Percentiles rank a stretch among this genome's conserved stretches.
These are phyloP conservation scores for Aphodius sticticus DNA, from an alignment of 2,888 invertebrate species.

Conservation along the genomic window DNA sequence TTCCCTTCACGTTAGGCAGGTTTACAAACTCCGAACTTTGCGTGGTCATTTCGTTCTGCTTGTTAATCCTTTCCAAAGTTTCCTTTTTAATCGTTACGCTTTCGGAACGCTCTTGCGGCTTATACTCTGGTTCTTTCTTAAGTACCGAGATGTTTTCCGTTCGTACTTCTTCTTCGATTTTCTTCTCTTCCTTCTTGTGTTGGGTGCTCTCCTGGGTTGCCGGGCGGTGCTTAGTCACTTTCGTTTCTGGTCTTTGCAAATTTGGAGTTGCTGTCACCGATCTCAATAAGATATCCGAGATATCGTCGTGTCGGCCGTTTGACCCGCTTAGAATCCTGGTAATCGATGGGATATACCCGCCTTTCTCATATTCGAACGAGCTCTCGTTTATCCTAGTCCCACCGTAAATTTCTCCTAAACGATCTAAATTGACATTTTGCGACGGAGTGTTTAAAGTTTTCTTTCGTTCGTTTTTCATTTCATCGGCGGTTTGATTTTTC, in stretches of 20 bases:
- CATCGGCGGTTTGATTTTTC: conserved; percentile 37
- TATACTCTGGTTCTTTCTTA: conserved; percentile 43
- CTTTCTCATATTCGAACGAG: conserved; percentile 59
- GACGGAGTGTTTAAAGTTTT: conserved; percentile 80
- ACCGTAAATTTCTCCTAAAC: conserved; percentile 56
- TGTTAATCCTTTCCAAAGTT: conserved; percentile 38
- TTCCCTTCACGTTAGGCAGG: conserved; percentile 66
- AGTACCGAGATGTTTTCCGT: conserved; percentile 44
- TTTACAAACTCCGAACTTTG: conserved; percentile 64
- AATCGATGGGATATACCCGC: conserved; percentile 74
- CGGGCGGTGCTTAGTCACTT: conserved; percentile 51
- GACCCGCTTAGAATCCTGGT: conserved; percentile 86
- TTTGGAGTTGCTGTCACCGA: conserved; percentile 69
- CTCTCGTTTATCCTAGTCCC: conserved; percentile 54
- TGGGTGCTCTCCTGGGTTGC: conserved; percentile 38
- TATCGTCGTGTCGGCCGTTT: conserved; percentile 83
- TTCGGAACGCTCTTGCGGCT: conserved; percentile 51
- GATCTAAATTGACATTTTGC: conserved; percentile 63
- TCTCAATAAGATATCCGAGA: conserved; percentile 78
- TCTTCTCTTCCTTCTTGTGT: conserved; percentile 22
- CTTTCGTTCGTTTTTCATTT: conserved; percentile 66
- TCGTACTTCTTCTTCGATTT: conserved; percentile 25
- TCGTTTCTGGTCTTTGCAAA: conserved; percentile 45
- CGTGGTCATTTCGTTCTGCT: conserved; percentile 53
- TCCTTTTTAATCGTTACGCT: conserved; percentile 57